These are phyloP conservation scores for Dendropsophus ebraccatus DNA, from an alignment of 2,113 vertebrate genomes.

Conservation along the genomic window DNA sequence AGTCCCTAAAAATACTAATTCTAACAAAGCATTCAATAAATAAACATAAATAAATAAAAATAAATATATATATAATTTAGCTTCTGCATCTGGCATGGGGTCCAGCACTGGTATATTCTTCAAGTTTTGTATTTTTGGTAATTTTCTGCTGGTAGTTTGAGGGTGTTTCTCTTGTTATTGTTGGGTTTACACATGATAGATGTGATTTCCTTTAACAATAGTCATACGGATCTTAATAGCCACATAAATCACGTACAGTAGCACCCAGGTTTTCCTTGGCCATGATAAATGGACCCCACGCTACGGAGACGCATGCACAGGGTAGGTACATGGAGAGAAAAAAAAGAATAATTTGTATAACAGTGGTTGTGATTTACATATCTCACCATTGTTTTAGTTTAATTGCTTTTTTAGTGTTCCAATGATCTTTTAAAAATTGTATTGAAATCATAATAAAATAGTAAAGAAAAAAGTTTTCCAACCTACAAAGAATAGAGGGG, in stretches of 20 bases:
- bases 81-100: neutral
- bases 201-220: slow-evolving; percentile 47
- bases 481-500: no score
- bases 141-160: no score
- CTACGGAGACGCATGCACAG: neutral
- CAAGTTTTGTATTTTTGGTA: no score
- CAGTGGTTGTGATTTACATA: slow-evolving; percentile 34
- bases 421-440: neutral
- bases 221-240: slow-evolving; percentile 50
- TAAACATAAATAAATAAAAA: no score
- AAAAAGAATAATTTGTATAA: slow-evolving; percentile 32
- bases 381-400: slow-evolving; percentile 3
- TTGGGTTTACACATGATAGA: slow-evolving; percentile 37
- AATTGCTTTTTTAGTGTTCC: slow-evolving; percentile 19
- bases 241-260: slow-evolving; percentile 41
- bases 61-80: no score
- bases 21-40: no score
- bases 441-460: no score
- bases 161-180: neutral
- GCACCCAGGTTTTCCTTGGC: neutral
- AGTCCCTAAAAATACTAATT: no score
- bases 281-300: slow-evolving; percentile 46
- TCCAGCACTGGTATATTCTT: no score
- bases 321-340: slow-evolving; percentile 23
- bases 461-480: no score